Evolutionary conservation across 2,113 vertebrate genomes (phyloP).

Genomic region (Saccopteryx leptura): DNA sequence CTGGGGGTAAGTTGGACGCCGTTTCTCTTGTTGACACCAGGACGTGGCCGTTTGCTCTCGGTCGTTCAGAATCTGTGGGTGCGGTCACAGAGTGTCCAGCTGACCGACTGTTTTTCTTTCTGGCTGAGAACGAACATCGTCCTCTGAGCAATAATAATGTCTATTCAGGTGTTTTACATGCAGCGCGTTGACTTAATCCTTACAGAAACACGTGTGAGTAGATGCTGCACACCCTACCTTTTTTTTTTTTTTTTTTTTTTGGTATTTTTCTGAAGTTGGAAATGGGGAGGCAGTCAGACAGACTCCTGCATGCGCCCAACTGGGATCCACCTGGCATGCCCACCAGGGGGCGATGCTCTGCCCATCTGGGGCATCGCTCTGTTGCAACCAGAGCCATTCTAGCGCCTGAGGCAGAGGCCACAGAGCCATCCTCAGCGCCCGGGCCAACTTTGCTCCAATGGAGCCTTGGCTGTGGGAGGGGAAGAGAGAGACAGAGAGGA

Average conservation of each 20-base stretch:
- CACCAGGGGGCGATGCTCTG: too few species aligned
- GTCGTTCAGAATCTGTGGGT: neutral
- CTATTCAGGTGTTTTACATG: accelerated
- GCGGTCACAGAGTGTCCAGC: accelerated
- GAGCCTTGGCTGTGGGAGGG: too few species aligned
- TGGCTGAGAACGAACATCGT: neutral
- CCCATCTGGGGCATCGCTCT: too few species aligned
- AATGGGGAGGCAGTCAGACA: too few species aligned
- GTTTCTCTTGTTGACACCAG: accelerated
- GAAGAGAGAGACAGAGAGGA: too few species aligned
- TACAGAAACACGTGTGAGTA: neutral
- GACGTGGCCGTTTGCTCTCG: accelerated
- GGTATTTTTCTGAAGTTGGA: too few species aligned
- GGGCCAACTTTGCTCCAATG: too few species aligned
- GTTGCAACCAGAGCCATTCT: too few species aligned
- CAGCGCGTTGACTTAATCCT: neutral
- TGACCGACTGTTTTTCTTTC: neutral
- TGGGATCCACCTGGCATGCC: too few species aligned
- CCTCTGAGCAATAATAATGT: neutral
- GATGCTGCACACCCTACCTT: accelerated
- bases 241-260: neutral
- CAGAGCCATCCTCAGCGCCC: too few species aligned
- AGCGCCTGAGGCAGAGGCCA: too few species aligned
- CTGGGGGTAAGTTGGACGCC: conserved; percentile 93
- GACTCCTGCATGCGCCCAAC: too few species aligned